These are phyloP conservation scores for Tenebrio molitor DNA, from an alignment of 1,140 invertebrate genomes.

Conservation along the genomic window DNA sequence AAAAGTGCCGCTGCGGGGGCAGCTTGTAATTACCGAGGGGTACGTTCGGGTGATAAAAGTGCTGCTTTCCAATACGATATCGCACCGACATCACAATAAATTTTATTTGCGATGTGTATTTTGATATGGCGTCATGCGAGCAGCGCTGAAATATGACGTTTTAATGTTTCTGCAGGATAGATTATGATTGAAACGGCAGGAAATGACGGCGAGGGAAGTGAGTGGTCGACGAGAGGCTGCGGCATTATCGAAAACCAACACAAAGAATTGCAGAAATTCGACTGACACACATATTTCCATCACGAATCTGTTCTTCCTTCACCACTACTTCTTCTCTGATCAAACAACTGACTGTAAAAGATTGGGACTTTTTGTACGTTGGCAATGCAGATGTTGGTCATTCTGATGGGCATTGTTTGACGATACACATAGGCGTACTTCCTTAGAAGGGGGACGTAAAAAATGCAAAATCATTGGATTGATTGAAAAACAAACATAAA, in stretches of 20 bases:
- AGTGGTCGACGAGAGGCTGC: slow-evolving; percentile 30
- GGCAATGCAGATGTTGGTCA: too few species aligned
- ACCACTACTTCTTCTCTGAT: too few species aligned
- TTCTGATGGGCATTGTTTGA: too few species aligned
- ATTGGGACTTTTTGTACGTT: too few species aligned
- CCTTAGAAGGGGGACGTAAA: too few species aligned
- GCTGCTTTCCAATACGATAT: slow-evolving; percentile 25
- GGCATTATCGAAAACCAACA: slow-evolving; percentile 32
- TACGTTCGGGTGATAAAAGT: slow-evolving; percentile 12
- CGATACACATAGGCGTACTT: too few species aligned
- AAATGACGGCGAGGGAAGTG: slow-evolving; percentile 38
- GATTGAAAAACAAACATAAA: too few species aligned
- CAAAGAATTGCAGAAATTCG: neutral
- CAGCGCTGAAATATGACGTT: slow-evolving; percentile 39
- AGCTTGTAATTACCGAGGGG: neutral
- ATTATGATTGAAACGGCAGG: slow-evolving; percentile 45
- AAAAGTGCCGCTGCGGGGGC: neutral
- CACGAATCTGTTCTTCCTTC: too few species aligned
- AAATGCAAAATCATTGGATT: too few species aligned
- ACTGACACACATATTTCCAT: neutral
- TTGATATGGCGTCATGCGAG: slow-evolving; percentile 38
- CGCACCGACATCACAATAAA: slow-evolving; percentile 34
- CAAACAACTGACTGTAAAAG: too few species aligned
- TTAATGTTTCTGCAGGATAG: slow-evolving; percentile 43
- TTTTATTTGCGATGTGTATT: slow-evolving; percentile 37